Conservation (phyloP, 2,888 invertebrate species). For the Hypena proboscidalis region DNA sequence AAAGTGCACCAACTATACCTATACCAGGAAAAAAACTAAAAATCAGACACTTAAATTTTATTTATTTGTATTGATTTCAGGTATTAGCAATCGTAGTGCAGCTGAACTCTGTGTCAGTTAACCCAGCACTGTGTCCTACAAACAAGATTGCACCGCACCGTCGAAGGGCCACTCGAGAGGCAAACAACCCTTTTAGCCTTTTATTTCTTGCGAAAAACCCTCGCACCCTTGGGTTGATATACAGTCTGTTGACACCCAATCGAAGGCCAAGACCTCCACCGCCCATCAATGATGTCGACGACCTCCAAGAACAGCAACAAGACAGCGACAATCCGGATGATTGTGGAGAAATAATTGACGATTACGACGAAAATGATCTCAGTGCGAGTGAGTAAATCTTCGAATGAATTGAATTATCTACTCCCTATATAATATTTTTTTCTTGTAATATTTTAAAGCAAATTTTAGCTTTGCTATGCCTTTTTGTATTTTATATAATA, state of each 20-base stretch:
- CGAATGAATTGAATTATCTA: no score
- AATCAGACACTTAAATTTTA: no score
- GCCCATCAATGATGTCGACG: slow-evolving; percentile 41
- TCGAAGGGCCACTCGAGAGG: slow-evolving; percentile 47
- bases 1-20: no score
- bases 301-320: slow-evolving; percentile 66
- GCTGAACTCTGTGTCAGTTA: slow-evolving; percentile 64
- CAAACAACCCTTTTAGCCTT: no score
- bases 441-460: no score
- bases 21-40: no score
- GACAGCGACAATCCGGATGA: slow-evolving; percentile 69
- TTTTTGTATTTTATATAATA: no score
- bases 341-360: slow-evolving; percentile 77
- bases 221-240: slow-evolving; percentile 67
- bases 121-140: slow-evolving; percentile 69
- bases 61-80: no score
- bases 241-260: slow-evolving; percentile 58
- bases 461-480: no score
- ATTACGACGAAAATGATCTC: slow-evolving; percentile 77
- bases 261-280: slow-evolving; percentile 32
- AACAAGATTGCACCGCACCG: slow-evolving; percentile 78
- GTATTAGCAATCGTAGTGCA: slow-evolving; percentile 44
- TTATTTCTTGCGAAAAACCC: no score
- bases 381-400: slow-evolving; percentile 67
- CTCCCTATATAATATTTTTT: no score